These are phyloP conservation scores for Octopus sinensis DNA, from an alignment of 1,140 invertebrate genomes.

Conservation along the genomic window DNA sequence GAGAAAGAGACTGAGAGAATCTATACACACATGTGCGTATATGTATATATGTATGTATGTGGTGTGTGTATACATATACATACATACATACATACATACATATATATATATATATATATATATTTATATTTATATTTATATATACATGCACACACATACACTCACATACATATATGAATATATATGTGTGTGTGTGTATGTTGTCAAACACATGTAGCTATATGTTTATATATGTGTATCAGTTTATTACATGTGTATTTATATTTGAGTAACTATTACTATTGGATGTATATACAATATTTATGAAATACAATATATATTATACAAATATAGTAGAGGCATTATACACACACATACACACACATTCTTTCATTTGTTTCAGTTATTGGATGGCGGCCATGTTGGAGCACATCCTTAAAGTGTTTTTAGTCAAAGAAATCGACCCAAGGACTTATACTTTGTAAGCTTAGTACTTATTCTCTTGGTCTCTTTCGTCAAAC, in stretches of 20 bases:
- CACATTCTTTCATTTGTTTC: too few species aligned
- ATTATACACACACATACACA: too few species aligned
- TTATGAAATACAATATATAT: too few species aligned
- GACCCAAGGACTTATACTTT: too few species aligned
- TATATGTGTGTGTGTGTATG: not conserved
- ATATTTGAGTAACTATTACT: too few species aligned
- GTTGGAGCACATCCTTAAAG: too few species aligned
- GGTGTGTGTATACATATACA: not conserved
- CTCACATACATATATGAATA: not conserved
- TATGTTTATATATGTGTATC: not conserved
- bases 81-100: not conserved
- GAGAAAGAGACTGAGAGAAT: not conserved
- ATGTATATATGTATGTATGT: not conserved
- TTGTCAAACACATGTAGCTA: not conserved
- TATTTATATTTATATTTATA: not conserved
- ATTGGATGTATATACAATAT: too few species aligned
- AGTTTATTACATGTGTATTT: not conserved
- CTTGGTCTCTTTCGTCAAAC: too few species aligned
- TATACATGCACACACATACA: not conserved
- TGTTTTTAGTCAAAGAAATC: too few species aligned
- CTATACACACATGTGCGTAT: not conserved
- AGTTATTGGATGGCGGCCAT: too few species aligned
- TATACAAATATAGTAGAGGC: too few species aligned
- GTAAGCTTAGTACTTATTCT: too few species aligned
- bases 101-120: not conserved